These are phyloP conservation scores for Hydrozoanthus gracilis DNA, from an alignment of 92 coral and sea anemone species.

Conservation along the genomic window DNA sequence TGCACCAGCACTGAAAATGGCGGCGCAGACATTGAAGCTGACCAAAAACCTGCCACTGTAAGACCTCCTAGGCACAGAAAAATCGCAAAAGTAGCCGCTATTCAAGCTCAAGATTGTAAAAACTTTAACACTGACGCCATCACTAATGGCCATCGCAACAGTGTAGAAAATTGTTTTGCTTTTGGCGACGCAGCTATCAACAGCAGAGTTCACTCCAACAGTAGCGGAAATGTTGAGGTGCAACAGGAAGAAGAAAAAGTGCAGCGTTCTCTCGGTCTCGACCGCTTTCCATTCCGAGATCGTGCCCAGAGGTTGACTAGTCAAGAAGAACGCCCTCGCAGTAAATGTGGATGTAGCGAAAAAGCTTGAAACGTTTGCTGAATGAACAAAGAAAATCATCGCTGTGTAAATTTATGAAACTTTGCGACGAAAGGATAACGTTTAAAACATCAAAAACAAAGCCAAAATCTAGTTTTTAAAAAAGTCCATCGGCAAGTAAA, in stretches of 20 bases:
- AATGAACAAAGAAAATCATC: too few relatives aligned
- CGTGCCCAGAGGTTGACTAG: conserved; percentile 53
- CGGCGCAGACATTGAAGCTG: not conserved
- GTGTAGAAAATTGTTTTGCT: not conserved
- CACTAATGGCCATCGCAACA: not conserved
- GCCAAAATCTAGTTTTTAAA: too few relatives aligned
- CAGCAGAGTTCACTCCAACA: not conserved
- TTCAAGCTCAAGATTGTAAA: not conserved
- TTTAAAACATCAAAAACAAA: too few relatives aligned
- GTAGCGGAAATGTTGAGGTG: conserved; percentile 20
- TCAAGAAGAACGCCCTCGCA: conserved; percentile 60
- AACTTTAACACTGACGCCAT: not conserved
- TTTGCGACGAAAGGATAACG: too few relatives aligned
- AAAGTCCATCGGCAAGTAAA: too few relatives aligned
- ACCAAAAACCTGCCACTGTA: not conserved
- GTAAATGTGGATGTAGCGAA: conserved; percentile 20
- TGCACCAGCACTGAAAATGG: not conserved
- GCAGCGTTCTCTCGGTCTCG: conserved; percentile 64
- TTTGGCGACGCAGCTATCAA: not conserved
- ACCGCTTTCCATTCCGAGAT: conserved; percentile 60
- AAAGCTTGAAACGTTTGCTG: too few relatives aligned
- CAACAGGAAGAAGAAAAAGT: conserved; percentile 56
- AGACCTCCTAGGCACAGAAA: not conserved
- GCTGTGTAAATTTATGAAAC: too few relatives aligned
- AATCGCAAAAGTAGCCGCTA: not conserved